Evolutionary conservation across 1,140 invertebrate species (phyloP).

Genomic region (Maniola jurtina): DNA sequence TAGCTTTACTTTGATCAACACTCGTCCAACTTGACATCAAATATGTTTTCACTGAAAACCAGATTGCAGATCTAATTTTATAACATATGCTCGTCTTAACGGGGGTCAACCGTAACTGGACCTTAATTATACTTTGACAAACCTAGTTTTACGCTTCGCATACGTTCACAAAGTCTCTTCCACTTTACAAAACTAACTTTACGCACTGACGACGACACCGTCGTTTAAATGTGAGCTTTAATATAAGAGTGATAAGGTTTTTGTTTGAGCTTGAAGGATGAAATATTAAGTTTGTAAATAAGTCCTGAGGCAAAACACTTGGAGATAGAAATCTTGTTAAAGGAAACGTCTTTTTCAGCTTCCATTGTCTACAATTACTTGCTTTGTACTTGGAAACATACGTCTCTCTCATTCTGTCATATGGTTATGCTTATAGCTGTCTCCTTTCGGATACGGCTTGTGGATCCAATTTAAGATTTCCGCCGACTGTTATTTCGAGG

Average conservation of each 20-base stretch:
- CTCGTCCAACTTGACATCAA: slow-evolving; percentile 31
- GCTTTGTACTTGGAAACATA: slow-evolving; percentile 54
- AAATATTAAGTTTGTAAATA: slow-evolving; percentile 30
- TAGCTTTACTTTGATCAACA: slow-evolving; percentile 28
- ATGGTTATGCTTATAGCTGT: slow-evolving; percentile 20
- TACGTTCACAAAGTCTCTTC: slow-evolving; percentile 67
- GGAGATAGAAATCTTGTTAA: slow-evolving; percentile 70
- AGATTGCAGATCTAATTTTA: slow-evolving; percentile 9
- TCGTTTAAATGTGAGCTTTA: slow-evolving; percentile 20
- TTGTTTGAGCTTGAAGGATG: slow-evolving; percentile 11
- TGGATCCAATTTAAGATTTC: slow-evolving; percentile 42
- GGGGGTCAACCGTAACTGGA: slow-evolving; percentile 42
- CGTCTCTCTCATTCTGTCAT: slow-evolving; percentile 37
- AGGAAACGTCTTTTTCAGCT: slow-evolving; percentile 73
- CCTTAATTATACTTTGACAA: slow-evolving; percentile 65
- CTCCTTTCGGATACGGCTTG: slow-evolving; percentile 42
- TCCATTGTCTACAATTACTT: slow-evolving; percentile 74
- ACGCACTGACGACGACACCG: neutral
- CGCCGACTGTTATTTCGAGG: slow-evolving; percentile 29
- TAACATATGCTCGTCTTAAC: neutral
- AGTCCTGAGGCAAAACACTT: slow-evolving; percentile 67
- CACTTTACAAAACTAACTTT: slow-evolving; percentile 37
- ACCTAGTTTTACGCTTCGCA: slow-evolving; percentile 66
- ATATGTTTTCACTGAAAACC: slow-evolving; percentile 22
- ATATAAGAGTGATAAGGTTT: slow-evolving; percentile 8